phyloP scores from a whole-genome alignment of 2,797 vertebrate species.

The Nyctibius grandis region DNA sequence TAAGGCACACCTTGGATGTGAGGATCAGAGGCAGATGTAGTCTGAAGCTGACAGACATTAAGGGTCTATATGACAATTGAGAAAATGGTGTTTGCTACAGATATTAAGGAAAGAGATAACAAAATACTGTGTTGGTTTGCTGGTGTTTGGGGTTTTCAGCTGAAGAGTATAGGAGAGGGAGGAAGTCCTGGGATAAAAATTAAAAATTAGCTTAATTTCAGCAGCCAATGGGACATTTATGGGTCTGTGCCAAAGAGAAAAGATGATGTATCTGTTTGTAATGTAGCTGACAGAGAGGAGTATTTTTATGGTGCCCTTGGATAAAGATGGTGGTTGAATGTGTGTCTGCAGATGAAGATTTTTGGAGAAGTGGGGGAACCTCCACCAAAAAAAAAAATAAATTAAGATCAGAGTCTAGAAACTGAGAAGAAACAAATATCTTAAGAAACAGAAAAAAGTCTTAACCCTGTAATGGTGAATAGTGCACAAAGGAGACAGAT shows the following conservation, averaged over 20 bases:
- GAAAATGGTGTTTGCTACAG: background rate
- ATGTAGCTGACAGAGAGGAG: background rate
- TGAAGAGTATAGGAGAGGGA: background rate
- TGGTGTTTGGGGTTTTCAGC: background rate
- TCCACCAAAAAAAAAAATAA: background rate
- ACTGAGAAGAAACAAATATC: background rate
- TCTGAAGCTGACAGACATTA: background rate
- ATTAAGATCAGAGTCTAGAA: background rate
- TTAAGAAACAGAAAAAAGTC: background rate
- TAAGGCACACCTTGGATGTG: background rate
- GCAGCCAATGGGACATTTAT: background rate
- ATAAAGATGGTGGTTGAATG: background rate
- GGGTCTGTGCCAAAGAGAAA: background rate
- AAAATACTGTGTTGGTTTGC: background rate
- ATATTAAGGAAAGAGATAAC: background rate
- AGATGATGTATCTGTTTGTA: background rate
- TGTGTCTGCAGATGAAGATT: background rate
- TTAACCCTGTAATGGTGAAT: background rate
- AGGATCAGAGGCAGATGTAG: background rate
- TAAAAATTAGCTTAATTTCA: background rate
- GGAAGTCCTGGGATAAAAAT: background rate
- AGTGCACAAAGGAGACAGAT: background rate
- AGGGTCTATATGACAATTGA: fast-evolving
- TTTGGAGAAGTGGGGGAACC: no score
- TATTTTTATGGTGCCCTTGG: background rate